Evolutionary conservation across 2,113 vertebrate species (phyloP).

Genomic region (Reinhardtius hippoglossoides): DNA sequence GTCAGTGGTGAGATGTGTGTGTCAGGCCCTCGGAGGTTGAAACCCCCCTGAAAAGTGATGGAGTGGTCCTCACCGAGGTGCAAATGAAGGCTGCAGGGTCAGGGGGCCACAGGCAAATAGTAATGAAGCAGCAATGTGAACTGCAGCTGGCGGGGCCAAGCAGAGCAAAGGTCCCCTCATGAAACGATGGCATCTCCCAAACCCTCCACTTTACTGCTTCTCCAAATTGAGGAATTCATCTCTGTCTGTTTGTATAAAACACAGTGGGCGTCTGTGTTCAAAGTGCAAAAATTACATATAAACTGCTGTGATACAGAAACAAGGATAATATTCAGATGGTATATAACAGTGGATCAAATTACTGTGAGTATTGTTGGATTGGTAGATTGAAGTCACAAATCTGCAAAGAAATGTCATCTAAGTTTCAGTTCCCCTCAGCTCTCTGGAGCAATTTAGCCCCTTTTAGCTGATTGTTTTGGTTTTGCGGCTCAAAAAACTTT

Average conservation of each 20-base stretch:
- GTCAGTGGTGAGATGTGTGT: slow-evolving; percentile 63
- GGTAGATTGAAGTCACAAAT: not conserved
- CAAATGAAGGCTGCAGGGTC: slow-evolving; percentile 81
- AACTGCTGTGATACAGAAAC: too few species aligned
- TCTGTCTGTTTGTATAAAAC: not conserved
- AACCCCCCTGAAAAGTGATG: slow-evolving; percentile 66
- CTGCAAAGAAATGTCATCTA: too few species aligned
- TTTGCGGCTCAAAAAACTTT: not conserved
- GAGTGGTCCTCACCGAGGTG: slow-evolving; percentile 81
- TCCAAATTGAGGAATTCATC: not conserved
- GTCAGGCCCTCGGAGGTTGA: slow-evolving; percentile 40
- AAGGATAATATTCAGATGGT: too few species aligned
- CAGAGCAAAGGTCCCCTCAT: slow-evolving; percentile 52
- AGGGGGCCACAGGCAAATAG: slow-evolving; percentile 79
- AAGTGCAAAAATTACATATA: not conserved
- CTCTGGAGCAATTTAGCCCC: too few species aligned
- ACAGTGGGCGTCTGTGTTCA: slow-evolving; percentile 14
- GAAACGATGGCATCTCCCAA: slow-evolving; percentile 33
- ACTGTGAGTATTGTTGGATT: not conserved
- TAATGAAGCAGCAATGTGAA: slow-evolving; percentile 79
- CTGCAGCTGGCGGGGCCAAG: slow-evolving; percentile 66
- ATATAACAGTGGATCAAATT: too few species aligned
- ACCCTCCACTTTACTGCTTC: slow-evolving; percentile 13
- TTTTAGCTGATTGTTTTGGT: not conserved
- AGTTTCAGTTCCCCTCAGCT: not conserved